phyloP scores from a whole-genome alignment of 2,113 vertebrate species.

The Percopsis transmontana region DNA sequence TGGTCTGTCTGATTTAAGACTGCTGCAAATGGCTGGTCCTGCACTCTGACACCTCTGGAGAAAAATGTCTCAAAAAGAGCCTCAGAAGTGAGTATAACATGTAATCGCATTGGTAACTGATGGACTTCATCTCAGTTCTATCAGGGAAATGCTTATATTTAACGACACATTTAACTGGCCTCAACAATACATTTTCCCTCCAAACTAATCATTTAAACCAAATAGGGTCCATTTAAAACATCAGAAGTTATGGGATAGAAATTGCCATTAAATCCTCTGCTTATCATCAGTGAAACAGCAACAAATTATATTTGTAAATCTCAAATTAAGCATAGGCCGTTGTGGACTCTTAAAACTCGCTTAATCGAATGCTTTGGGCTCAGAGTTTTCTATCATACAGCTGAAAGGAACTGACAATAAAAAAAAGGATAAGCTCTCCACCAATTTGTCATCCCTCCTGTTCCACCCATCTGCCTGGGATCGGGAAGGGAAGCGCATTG shows the following conservation, averaged over 20 bases:
- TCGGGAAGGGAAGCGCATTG: conserved; percentile 32
- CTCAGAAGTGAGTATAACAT: conserved; percentile 12
- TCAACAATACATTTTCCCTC: conserved; percentile 24
- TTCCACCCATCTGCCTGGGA: conserved; percentile 56
- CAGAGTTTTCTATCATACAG: conserved; percentile 39
- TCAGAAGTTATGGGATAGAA: background rate
- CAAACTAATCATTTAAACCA: conserved; percentile 6
- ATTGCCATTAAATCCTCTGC: background rate
- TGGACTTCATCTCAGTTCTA: conserved; percentile 31
- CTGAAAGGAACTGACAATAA: conserved; percentile 49
- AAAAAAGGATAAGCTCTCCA: conserved; percentile 46
- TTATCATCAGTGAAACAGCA: background rate
- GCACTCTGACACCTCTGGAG: conserved; percentile 11
- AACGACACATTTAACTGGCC: conserved; percentile 33
- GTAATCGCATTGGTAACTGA: conserved; percentile 17
- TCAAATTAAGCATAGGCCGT: conserved; percentile 37
- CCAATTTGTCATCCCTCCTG: conserved; percentile 57
- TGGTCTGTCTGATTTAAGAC: background rate
- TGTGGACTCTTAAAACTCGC: no score
- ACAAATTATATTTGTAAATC: background rate
- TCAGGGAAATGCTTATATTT: conserved; percentile 36
- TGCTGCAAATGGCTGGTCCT: conserved; percentile 16
- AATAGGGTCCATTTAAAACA: conserved; percentile 14
- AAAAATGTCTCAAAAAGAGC: conserved; percentile 2
- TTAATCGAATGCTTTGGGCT: conserved; percentile 12